phyloP scores from a whole-genome alignment of 2,888 invertebrate species.

The Plemyria rubiginata region DNA sequence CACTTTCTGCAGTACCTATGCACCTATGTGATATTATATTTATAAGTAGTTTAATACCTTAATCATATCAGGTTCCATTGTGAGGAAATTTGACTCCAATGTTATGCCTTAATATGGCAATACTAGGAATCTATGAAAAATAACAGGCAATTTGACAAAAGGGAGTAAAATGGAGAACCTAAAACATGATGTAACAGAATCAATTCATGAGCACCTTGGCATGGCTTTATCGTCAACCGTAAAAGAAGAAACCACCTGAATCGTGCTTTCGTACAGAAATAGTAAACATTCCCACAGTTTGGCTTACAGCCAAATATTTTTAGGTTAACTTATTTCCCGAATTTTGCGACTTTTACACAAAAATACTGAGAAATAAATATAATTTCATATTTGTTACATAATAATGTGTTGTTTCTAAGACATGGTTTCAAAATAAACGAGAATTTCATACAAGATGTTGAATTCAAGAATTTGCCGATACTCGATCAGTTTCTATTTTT shows the following conservation, averaged over 20 bases:
- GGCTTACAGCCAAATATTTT: conserved; percentile 68
- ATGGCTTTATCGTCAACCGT: conserved; percentile 61
- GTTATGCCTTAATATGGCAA: conserved; percentile 6
- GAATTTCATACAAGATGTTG: background rate
- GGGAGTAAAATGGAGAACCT: background rate
- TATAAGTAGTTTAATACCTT: background rate
- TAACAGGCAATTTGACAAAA: background rate
- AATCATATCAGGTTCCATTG: background rate
- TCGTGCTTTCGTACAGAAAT: conserved; percentile 76
- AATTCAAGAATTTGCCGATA: conserved; percentile 56
- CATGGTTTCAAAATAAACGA: background rate
- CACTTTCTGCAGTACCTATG: no score
- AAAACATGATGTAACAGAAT: conserved; percentile 33
- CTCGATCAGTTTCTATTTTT: conserved; percentile 76
- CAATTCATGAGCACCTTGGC: conserved; percentile 42
- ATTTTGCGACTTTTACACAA: conserved; percentile 31
- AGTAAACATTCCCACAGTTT: conserved; percentile 72
- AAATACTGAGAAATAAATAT: background rate
- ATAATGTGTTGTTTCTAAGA: background rate
- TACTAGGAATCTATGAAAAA: background rate
- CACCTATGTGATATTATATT: no score
- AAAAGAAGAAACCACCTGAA: conserved; percentile 73
- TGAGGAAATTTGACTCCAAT: conserved; percentile 30
- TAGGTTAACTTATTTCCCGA: conserved; percentile 66
- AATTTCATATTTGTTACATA: background rate